These are phyloP conservation scores for Neuroscelio doddi DNA, from an alignment of 2,888 invertebrate species.

Conservation along the genomic window DNA sequence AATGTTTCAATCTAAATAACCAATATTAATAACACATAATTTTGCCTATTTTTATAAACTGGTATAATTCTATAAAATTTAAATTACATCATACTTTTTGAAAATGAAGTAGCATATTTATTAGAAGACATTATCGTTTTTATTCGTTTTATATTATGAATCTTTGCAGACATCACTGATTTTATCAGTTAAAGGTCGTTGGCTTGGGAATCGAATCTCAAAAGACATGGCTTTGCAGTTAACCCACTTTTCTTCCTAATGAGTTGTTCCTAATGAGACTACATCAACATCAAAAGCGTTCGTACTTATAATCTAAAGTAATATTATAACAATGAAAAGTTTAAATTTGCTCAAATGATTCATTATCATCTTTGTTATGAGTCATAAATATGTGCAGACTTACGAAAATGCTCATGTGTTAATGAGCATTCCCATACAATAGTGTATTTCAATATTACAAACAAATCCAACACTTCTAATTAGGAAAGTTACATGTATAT, in stretches of 20 bases:
- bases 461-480: too few relatives aligned
- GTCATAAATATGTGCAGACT: too few relatives aligned
- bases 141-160: constrained; percentile 4
- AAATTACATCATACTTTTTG: too few relatives aligned
- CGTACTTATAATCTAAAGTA: constrained; percentile 24
- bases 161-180: constrained; percentile 25
- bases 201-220: constrained; percentile 36
- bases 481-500: too few relatives aligned
- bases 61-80: too few relatives aligned
- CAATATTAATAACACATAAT: too few relatives aligned
- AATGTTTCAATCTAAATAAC: too few relatives aligned
- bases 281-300: constrained; percentile 36
- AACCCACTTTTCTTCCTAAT: constrained; percentile 51
- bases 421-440: too few relatives aligned
- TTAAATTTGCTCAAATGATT: constrained; percentile 14
- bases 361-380: neutral
- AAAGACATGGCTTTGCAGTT: constrained; percentile 37
- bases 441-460: too few relatives aligned
- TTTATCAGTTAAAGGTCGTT: constrained; percentile 24
- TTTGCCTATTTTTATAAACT: too few relatives aligned
- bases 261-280: constrained; percentile 55
- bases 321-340: constrained; percentile 34
- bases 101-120: too few relatives aligned
- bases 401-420: too few relatives aligned
- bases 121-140: neutral